These are phyloP conservation scores for Drosophila borborema DNA, from an alignment of 2,888 invertebrate species.

Conservation along the genomic window DNA sequence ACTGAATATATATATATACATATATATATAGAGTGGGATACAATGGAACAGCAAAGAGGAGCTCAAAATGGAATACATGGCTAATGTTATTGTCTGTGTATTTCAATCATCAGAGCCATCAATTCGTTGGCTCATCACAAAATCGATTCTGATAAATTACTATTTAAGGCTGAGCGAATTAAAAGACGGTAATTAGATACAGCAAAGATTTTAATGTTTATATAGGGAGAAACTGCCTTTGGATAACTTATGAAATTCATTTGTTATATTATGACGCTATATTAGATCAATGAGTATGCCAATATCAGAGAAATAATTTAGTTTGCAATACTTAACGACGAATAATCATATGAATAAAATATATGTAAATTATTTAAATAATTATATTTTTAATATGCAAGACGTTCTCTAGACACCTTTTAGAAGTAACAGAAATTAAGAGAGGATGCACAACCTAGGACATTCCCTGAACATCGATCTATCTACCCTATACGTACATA, in stretches of 20 bases:
- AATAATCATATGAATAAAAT: not conserved
- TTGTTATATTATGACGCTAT: not conserved
- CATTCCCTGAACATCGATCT: not conserved
- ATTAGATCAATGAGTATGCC: not conserved
- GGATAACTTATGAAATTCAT: not conserved
- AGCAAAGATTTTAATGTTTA: not conserved
- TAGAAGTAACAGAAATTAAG: not conserved
- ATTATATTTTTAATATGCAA: not conserved
- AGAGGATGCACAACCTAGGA: not conserved
- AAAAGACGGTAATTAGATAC: not conserved
- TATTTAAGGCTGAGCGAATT: conserved; percentile 3
- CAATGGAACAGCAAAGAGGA: conserved; percentile 1
- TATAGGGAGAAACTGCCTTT: no score
- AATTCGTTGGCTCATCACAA: conserved; percentile 23
- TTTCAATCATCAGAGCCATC: conserved; percentile 51
- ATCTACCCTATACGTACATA: no score
- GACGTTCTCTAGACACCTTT: not conserved
- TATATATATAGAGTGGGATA: conserved; percentile 9
- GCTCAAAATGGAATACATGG: conserved; percentile 13
- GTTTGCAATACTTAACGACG: not conserved
- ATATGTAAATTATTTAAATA: no score
- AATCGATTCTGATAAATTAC: conserved; percentile 35
- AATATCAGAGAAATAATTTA: not conserved
- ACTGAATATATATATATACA: conserved; percentile 19
- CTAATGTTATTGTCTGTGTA: conserved; percentile 40